These are phyloP conservation scores for Papilio aristodemus DNA, from an alignment of 1,140 invertebrate species.

Conservation along the genomic window DNA sequence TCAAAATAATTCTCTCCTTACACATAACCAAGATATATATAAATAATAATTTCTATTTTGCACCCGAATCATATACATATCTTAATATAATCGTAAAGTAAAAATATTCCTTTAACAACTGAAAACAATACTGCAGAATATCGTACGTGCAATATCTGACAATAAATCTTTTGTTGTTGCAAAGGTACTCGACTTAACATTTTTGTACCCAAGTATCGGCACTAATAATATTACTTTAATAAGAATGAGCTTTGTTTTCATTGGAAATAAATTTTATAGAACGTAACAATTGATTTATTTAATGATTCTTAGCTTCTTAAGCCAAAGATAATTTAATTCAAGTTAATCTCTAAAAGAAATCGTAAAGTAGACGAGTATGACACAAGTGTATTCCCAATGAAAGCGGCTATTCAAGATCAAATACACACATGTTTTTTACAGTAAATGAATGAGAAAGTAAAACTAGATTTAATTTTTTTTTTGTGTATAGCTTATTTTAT, in stretches of 20 bases:
- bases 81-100: too few relatives aligned
- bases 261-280: neutral
- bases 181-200: too few relatives aligned
- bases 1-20: too few relatives aligned
- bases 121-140: too few relatives aligned
- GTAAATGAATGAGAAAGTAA: slow-evolving; percentile 48
- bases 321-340: slow-evolving; percentile 1
- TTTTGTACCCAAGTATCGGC: too few relatives aligned
- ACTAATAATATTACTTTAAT: neutral
- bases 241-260: neutral
- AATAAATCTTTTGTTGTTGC: too few relatives aligned
- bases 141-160: too few relatives aligned
- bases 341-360: slow-evolving; percentile 43
- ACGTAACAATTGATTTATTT: neutral
- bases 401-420: slow-evolving; percentile 44
- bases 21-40: too few relatives aligned
- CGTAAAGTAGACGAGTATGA: slow-evolving; percentile 39
- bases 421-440: slow-evolving; percentile 46
- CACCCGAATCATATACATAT: too few relatives aligned
- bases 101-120: too few relatives aligned
- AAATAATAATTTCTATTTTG: too few relatives aligned
- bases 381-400: slow-evolving; percentile 42
- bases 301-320: neutral
- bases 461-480: neutral
- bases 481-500: too few relatives aligned